Conservation (phyloP, 2,113 vertebrate species). For the Bungarus multicinctus region DNA sequence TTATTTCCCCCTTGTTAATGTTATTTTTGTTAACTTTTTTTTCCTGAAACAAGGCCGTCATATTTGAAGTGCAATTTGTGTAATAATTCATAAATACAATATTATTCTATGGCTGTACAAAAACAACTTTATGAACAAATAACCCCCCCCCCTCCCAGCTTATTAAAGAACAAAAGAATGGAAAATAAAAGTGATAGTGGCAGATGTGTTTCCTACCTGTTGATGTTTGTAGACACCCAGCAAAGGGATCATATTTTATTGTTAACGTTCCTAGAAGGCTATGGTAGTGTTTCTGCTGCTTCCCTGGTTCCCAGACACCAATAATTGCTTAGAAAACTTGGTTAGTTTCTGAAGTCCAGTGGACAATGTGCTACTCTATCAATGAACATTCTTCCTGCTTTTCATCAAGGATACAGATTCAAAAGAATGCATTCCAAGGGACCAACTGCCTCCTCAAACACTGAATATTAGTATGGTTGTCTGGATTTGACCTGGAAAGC, state of each 20-base stretch:
- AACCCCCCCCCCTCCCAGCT: slow-evolving; percentile 60
- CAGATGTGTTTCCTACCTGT: background rate
- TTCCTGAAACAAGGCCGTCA: slow-evolving; percentile 44
- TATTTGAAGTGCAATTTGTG: slow-evolving; percentile 77
- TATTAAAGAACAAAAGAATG: slow-evolving; percentile 81
- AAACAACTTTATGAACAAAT: slow-evolving; percentile 69
- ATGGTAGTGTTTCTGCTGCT: background rate
- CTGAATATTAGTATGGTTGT: background rate
- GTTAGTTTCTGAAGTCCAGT: background rate
- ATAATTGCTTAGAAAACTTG: background rate
- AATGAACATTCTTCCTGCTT: background rate
- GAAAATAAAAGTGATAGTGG: background rate
- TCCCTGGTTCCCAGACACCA: background rate
- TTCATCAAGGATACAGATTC: background rate
- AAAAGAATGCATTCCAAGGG: background rate
- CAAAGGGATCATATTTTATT: background rate
- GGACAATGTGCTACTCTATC: background rate
- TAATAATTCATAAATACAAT: slow-evolving; percentile 69
- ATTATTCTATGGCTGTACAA: slow-evolving; percentile 75
- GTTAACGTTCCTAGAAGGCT: background rate
- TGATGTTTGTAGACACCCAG: background rate
- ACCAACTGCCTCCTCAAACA: background rate
- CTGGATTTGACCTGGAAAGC: background rate
- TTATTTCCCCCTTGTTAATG: slow-evolving; percentile 5
- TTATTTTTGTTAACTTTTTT: slow-evolving; percentile 19